Conservation (phyloP, 1,140 invertebrate species). For the Chrysoperla carnea region DNA sequence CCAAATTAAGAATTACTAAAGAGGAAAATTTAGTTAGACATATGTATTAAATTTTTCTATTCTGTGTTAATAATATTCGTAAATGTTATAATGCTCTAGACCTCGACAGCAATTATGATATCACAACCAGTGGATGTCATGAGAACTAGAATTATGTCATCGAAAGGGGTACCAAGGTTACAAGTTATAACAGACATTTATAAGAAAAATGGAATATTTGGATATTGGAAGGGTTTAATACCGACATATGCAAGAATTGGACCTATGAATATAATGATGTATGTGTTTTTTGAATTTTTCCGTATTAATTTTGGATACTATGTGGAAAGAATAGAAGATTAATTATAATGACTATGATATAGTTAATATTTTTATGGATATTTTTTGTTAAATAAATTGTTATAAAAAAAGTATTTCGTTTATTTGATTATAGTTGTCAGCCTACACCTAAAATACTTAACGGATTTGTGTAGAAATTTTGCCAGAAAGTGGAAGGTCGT, state of each 20-base stretch:
- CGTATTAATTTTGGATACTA: slow-evolving; percentile 59
- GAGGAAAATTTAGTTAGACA: too few relatives aligned
- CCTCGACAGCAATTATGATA: slow-evolving; percentile 82
- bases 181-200: slow-evolving; percentile 50
- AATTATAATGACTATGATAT: slow-evolving; percentile 2
- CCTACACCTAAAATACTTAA: too few relatives aligned
- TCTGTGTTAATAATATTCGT: too few relatives aligned
- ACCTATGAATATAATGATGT: slow-evolving; percentile 94
- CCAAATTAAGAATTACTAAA: too few relatives aligned
- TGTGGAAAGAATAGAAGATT: slow-evolving; percentile 10
- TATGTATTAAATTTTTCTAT: too few relatives aligned
- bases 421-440: too few relatives aligned
- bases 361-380: too few relatives aligned
- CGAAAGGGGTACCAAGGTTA: slow-evolving; percentile 66
- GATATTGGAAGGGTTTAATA: slow-evolving; percentile 95
- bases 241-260: slow-evolving; percentile 93
- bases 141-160: slow-evolving; percentile 93
- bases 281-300: slow-evolving; percentile 93
- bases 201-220: slow-evolving; percentile 82
- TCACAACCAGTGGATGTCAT: slow-evolving; percentile 95
- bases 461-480: too few relatives aligned
- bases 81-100: too few relatives aligned
- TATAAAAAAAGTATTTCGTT: too few relatives aligned
- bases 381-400: too few relatives aligned
- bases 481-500: too few relatives aligned